phyloP scores from a whole-genome alignment of 2,888 invertebrate genomes.

The Drosophila austrosaltans region DNA sequence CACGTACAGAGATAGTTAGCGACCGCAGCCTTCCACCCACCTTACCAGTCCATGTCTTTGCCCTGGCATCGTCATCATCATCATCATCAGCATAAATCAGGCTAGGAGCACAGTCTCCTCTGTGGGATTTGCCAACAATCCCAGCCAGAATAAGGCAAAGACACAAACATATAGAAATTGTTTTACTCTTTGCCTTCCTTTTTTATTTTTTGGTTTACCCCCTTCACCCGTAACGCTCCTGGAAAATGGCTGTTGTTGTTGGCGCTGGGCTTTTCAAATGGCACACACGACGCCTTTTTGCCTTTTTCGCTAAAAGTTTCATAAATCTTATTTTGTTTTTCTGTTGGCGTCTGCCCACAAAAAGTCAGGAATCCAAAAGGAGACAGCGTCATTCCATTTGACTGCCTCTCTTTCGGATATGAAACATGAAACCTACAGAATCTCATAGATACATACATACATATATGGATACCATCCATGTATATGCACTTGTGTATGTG shows the following conservation, averaged over 20 bases:
- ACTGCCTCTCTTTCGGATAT: conserved; percentile 67
- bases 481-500: conserved; percentile 24
- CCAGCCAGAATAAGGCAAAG: conserved; percentile 4
- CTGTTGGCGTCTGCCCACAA: conserved; percentile 70
- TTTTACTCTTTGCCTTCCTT: conserved; percentile 28
- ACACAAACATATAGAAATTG: conserved; percentile 17
- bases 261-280: conserved; percentile 47
- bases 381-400: conserved; percentile 74
- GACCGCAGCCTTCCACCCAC: conserved; percentile 15
- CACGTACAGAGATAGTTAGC: conserved; percentile 22
- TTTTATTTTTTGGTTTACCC: conserved; percentile 12
- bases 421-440: conserved; percentile 56
- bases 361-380: conserved; percentile 47
- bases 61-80: conserved; percentile 26
- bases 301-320: conserved; percentile 78
- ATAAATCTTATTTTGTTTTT: conserved; percentile 76
- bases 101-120: conserved; percentile 48
- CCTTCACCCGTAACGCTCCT: conserved; percentile 6
- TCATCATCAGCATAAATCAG: conserved; percentile 77
- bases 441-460: conserved; percentile 22
- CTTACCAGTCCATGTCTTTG: not conserved
- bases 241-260: conserved; percentile 31
- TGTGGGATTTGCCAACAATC: conserved; percentile 56
- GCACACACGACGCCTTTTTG: conserved; percentile 52
- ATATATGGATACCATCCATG: conserved; percentile 6